Evolutionary conservation across 2,113 vertebrate species (phyloP).

Genomic region (Sardina pilchardus): DNA sequence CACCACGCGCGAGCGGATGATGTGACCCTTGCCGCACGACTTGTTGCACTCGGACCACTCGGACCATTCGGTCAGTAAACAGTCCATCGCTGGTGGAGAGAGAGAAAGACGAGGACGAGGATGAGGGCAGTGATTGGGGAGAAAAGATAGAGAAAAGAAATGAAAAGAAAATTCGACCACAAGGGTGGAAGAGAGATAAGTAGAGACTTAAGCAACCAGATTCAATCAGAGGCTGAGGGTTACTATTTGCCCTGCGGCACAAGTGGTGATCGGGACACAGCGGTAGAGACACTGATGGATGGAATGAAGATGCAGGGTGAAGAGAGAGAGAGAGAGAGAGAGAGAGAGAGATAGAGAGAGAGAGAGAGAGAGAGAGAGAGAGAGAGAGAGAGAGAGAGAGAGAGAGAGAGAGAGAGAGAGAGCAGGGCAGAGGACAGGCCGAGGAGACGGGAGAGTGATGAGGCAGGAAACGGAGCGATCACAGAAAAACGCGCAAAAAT

Average conservation of each 20-base stretch:
- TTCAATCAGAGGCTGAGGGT: not conserved
- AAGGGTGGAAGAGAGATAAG: not conserved
- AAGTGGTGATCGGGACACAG: not conserved
- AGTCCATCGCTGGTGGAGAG: slow-evolving; percentile 81
- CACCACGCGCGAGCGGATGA: slow-evolving; percentile 88
- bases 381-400: too few relatives aligned
- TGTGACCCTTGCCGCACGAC: slow-evolving; percentile 95
- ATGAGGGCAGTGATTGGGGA: not conserved
- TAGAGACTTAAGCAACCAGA: not conserved
- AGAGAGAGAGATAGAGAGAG: too few relatives aligned
- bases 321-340: not conserved
- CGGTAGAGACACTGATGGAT: not conserved
- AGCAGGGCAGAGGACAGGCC: not conserved
- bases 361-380: too few relatives aligned
- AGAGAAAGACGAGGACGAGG: not conserved
- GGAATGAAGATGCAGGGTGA: not conserved
- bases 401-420: too few relatives aligned
- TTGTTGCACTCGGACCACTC: slow-evolving; percentile 98
- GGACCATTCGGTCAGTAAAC: slow-evolving; percentile 89
- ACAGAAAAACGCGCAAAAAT: not conserved
- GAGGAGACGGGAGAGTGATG: not conserved
- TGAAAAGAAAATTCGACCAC: not conserved
- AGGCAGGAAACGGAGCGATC: not conserved
- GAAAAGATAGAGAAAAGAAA: not conserved
- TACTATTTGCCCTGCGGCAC: not conserved